Evolutionary conservation across 2,888 invertebrate species (phyloP).

Genomic region (Seira sanloemensis): DNA sequence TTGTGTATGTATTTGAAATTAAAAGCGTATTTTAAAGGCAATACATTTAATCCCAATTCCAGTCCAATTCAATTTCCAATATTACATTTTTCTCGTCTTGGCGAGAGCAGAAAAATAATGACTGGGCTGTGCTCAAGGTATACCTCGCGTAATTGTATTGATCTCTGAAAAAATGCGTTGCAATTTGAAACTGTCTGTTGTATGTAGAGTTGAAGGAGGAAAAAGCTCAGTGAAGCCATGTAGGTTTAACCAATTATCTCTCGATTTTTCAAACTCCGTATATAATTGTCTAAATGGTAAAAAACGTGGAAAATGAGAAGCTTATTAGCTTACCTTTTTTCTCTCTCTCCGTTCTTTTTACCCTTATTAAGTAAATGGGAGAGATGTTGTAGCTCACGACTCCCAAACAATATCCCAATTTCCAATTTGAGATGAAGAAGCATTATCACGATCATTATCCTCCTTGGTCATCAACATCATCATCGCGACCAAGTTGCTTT

Average conservation of each 20-base stretch:
- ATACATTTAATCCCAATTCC: neutral
- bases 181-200: too few species aligned
- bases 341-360: slow-evolving; percentile 16
- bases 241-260: slow-evolving; percentile 58
- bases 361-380: slow-evolving; percentile 44
- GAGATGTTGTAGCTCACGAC: slow-evolving; percentile 9
- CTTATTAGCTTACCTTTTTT: slow-evolving; percentile 24
- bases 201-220: neutral
- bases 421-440: slow-evolving; percentile 50
- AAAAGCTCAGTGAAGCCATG: neutral
- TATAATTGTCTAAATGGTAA: neutral
- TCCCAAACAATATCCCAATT: slow-evolving; percentile 21
- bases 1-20: neutral
- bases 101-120: neutral
- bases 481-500: slow-evolving; percentile 14
- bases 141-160: neutral
- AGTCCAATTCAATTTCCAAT: neutral
- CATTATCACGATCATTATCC: slow-evolving; percentile 24
- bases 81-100: too few species aligned
- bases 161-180: neutral
- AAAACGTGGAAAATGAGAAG: neutral
- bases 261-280: neutral
- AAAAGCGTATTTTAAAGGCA: neutral
- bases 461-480: slow-evolving; percentile 43
- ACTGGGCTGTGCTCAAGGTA: neutral